A percentile compares a stretch with the other conserved stretches of the same genome.
Conservation (phyloP, 2,113 vertebrate species). For the Tragelaphus imberbis region DNA sequence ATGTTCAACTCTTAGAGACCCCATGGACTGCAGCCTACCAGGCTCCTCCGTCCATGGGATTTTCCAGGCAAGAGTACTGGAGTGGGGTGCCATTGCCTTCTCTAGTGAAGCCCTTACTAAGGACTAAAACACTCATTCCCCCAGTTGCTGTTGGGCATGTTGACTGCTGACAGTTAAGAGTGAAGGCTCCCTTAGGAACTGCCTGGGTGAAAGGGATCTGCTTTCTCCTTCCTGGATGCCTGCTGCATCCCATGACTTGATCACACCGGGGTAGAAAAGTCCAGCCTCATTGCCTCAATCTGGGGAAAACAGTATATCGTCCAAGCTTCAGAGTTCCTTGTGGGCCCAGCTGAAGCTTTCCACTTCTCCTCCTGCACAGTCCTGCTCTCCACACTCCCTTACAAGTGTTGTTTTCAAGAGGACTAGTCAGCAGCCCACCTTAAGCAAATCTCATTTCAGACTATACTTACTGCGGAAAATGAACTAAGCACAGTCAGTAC, state of each 20-base stretch:
- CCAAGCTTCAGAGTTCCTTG: neutral
- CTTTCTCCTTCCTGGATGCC: neutral
- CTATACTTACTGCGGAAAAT: neutral
- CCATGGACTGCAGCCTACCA: too few species aligned
- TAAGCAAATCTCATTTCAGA: neutral
- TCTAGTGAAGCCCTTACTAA: too few species aligned
- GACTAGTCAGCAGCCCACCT: neutral
- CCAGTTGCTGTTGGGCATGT: accelerated
- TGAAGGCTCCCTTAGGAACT: neutral
- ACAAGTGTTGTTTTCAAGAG: neutral
- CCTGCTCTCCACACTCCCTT: neutral
- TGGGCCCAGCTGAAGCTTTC: neutral
- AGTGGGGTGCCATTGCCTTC: too few species aligned
- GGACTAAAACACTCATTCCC: neutral
- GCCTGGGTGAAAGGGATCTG: neutral
- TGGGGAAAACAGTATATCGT: neutral
- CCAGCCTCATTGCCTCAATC: neutral
- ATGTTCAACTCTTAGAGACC: too few species aligned
- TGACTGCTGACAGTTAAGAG: neutral
- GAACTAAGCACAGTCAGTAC: neutral
- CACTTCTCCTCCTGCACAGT: neutral
- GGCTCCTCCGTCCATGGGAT: too few species aligned
- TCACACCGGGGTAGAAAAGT: neutral
- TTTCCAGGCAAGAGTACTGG: too few species aligned
- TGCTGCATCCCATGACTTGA: neutral